phyloP scores from a whole-genome alignment of 2,888 invertebrate species.

The Tetrapedia diversipes region DNA sequence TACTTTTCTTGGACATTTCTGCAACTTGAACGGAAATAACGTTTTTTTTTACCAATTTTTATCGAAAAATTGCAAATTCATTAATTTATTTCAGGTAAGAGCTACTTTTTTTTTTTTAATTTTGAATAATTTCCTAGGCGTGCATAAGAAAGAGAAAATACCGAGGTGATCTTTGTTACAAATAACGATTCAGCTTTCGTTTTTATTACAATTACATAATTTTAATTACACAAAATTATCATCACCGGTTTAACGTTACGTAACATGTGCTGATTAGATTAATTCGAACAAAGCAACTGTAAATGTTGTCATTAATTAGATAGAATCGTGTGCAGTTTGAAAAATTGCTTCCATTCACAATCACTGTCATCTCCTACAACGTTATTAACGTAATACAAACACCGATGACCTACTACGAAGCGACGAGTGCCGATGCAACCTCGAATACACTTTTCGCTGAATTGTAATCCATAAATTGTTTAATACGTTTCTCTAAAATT shows the following conservation, averaged over 20 bases:
- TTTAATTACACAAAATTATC: no score
- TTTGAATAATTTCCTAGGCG: no score
- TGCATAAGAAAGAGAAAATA: no score
- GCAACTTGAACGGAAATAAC: constrained; percentile 10
- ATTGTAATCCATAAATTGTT: constrained; percentile 8
- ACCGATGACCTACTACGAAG: constrained; percentile 47
- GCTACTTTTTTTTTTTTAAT: no score
- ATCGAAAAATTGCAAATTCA: neutral
- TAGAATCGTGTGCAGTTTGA: constrained; percentile 34
- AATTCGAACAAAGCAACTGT: neutral
- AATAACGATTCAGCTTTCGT: no score
- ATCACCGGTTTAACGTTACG: no score
- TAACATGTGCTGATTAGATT: no score
- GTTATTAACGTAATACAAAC: constrained; percentile 44
- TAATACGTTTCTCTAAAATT: constrained; percentile 23
- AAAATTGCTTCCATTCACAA: constrained; percentile 26
- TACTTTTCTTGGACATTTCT: constrained; percentile 70
- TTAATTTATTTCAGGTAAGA: neutral
- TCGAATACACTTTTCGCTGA: neutral
- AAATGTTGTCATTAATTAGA: constrained; percentile 42
- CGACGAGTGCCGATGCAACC: neutral
- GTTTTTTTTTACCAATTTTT: neutral
- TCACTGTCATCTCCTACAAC: constrained; percentile 40
- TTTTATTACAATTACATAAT: no score
- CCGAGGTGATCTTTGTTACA: no score